Conservation (phyloP, 2,888 invertebrate species). For the Apotomis turbidana region DNA sequence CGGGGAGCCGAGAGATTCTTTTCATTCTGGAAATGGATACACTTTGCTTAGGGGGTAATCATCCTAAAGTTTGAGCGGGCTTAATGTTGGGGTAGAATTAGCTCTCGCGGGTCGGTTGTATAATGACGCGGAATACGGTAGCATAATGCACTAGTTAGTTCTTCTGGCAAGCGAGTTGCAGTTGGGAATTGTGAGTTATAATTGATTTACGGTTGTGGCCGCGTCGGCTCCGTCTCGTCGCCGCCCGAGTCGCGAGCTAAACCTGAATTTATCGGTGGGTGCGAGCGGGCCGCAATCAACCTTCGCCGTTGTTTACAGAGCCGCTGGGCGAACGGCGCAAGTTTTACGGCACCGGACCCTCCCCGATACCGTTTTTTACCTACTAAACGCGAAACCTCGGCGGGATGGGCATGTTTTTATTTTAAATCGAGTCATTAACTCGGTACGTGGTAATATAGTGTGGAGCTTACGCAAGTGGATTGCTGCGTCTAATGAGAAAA, state of each 20-base stretch:
- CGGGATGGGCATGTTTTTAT: slow-evolving; percentile 34
- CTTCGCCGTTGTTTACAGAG: slow-evolving; percentile 47
- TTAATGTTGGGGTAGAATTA: slow-evolving; percentile 51
- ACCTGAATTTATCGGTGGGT: slow-evolving; percentile 58
- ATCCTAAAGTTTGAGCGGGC: slow-evolving; percentile 50
- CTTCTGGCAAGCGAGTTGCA: slow-evolving; percentile 48
- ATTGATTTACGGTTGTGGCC: slow-evolving; percentile 64
- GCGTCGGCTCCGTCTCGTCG: slow-evolving; percentile 32
- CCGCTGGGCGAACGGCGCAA: slow-evolving; percentile 41
- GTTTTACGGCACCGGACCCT: slow-evolving; percentile 38
- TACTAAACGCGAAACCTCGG: slow-evolving; percentile 37
- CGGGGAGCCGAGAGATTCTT: slow-evolving; percentile 53
- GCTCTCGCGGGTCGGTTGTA: slow-evolving; percentile 46
- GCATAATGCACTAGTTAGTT: slow-evolving; percentile 54
- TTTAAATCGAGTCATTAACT: slow-evolving; percentile 32
- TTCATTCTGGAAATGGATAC: slow-evolving; percentile 61
- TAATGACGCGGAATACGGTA: slow-evolving; percentile 36
- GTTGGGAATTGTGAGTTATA: slow-evolving; percentile 60
- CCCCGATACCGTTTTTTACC: slow-evolving; percentile 29
- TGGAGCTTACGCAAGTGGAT: slow-evolving; percentile 40
- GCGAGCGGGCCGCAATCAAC: slow-evolving; percentile 51
- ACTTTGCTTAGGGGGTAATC: slow-evolving; percentile 59
- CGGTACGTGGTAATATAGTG: slow-evolving; percentile 21
- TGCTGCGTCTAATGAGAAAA: slow-evolving; percentile 49
- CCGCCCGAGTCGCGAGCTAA: slow-evolving; percentile 45